Evolutionary conservation across 2,888 invertebrate species (phyloP).

Genomic region (Chaetogeoica ovagalla): DNA sequence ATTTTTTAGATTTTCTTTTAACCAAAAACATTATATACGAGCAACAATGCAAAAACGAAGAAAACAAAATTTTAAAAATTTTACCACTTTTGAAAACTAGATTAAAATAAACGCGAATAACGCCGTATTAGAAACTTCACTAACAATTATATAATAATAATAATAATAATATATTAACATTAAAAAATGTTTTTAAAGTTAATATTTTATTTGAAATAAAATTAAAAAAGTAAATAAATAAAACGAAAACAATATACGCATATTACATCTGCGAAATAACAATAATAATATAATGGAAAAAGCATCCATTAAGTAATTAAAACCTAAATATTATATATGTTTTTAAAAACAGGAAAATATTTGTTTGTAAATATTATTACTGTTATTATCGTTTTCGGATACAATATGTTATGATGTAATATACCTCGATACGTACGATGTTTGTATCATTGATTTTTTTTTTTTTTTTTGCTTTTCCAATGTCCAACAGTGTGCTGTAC

Average conservation of each 20-base stretch:
- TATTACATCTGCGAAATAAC: slow-evolving; percentile 21
- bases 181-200: slow-evolving; percentile 11
- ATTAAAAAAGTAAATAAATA: slow-evolving; percentile 4
- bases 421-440: slow-evolving; percentile 14
- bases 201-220: slow-evolving; percentile 18
- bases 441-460: background rate
- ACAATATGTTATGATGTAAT: background rate
- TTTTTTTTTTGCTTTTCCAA: slow-evolving; percentile 10
- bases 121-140: slow-evolving; percentile 22
- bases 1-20: background rate
- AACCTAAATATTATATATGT: background rate
- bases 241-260: slow-evolving; percentile 26
- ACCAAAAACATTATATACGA: background rate
- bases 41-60: slow-evolving; percentile 17
- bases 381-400: slow-evolving; percentile 1
- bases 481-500: background rate
- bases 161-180: background rate
- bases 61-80: slow-evolving; percentile 12
- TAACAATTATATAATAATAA: slow-evolving; percentile 21
- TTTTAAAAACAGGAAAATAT: slow-evolving; percentile 24
- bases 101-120: slow-evolving; percentile 21
- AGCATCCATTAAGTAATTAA: slow-evolving; percentile 12
- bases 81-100: slow-evolving; percentile 19
- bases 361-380: background rate
- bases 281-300: slow-evolving; percentile 21